Evolutionary conservation across 2,113 vertebrate species (phyloP).

Genomic region (Tauraco erythrolophus): DNA sequence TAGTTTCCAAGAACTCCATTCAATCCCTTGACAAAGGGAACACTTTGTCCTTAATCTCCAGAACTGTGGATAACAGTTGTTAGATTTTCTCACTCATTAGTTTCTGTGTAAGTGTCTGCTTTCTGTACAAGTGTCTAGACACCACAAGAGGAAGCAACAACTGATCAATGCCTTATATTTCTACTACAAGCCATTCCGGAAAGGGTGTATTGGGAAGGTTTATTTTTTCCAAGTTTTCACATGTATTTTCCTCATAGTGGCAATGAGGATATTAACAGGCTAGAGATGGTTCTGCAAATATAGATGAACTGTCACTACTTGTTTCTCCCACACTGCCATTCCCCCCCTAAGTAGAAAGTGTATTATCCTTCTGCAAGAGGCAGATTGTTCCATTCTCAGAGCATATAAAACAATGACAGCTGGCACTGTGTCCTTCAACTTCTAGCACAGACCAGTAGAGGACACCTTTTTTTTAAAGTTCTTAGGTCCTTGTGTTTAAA

Average conservation of each 20-base stretch:
- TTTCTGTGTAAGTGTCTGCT: background rate
- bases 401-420: background rate
- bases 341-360: background rate
- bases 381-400: background rate
- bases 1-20: background rate
- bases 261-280: background rate
- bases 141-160: background rate
- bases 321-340: background rate
- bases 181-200: background rate
- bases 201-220: background rate
- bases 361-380: background rate
- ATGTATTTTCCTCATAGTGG: background rate
- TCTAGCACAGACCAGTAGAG: background rate
- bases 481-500: background rate
- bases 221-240: background rate
- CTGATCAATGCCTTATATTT: background rate
- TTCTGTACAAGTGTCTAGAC: background rate
- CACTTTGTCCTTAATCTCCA: background rate
- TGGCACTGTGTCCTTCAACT: background rate
- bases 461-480: background rate
- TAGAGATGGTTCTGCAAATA: background rate
- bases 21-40: background rate
- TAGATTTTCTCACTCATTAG: background rate
- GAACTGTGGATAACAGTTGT: background rate
- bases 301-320: background rate